Evolutionary conservation across 2,888 invertebrate species (phyloP).

Genomic region (Crocallis elinguaria): DNA sequence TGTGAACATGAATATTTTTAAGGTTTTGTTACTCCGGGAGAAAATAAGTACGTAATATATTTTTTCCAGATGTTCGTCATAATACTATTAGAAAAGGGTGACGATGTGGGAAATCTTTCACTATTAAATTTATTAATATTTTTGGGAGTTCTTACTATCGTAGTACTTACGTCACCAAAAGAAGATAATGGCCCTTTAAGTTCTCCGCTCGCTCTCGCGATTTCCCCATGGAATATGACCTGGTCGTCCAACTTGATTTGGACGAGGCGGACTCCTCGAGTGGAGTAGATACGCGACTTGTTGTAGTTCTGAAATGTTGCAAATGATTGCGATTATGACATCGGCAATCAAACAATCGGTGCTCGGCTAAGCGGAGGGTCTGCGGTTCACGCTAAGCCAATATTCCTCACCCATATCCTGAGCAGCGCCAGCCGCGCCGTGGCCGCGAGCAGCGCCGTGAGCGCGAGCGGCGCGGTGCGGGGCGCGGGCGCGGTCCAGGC

Average conservation of each 20-base stretch:
- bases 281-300: constrained; percentile 93
- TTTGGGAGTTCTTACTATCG: not conserved
- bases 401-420: constrained; percentile 90
- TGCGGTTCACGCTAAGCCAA: not conserved
- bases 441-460: constrained; percentile 85
- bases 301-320: constrained; percentile 90
- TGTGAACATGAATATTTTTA: too few relatives aligned
- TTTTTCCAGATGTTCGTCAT: too few relatives aligned
- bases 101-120: too few relatives aligned
- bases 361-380: too few relatives aligned
- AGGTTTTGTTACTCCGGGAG: too few relatives aligned
- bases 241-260: constrained; percentile 88
- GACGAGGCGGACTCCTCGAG: constrained; percentile 89
- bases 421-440: constrained; percentile 85
- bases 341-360: too few relatives aligned
- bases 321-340: too few relatives aligned
- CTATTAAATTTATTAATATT: not conserved
- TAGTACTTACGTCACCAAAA: constrained; percentile 87
- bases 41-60: too few relatives aligned
- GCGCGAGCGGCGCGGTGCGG: constrained; percentile 82
- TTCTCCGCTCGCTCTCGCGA: constrained; percentile 91
- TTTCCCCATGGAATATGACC: constrained; percentile 92
- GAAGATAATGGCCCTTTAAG: constrained; percentile 88
- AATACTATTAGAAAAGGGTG: too few relatives aligned
- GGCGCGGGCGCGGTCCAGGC: constrained; percentile 90